Conservation (phyloP, 2,888 invertebrate species). For the Gastracanthus pulcherrimus region DNA sequence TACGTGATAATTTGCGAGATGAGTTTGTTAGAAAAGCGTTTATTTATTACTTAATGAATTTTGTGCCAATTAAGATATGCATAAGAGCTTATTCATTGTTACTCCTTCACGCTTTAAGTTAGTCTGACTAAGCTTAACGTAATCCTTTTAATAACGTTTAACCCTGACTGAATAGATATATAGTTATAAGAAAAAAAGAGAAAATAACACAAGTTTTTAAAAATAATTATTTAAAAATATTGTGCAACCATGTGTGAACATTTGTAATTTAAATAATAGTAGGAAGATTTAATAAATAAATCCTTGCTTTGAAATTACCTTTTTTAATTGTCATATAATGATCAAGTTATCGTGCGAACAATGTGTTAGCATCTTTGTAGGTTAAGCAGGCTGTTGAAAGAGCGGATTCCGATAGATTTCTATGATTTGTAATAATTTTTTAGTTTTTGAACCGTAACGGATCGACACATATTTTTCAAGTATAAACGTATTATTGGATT, state of each 20-base stretch:
- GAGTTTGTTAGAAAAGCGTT: too few species aligned
- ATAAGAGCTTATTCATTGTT: not conserved
- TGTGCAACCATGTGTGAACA: too few species aligned
- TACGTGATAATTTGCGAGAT: too few species aligned
- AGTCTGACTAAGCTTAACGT: not conserved
- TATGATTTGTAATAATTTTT: slow-evolving; percentile 21
- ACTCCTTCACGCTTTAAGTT: not conserved
- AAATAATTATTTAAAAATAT: too few species aligned
- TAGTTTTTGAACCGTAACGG: slow-evolving; percentile 6
- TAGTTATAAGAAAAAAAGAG: too few species aligned
- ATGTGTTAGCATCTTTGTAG: not conserved
- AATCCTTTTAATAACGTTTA: not conserved
- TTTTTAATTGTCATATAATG: not conserved
- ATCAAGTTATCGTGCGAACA: not conserved
- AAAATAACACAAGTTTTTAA: too few species aligned
- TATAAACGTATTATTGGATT: slow-evolving; percentile 1
- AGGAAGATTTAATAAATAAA: too few species aligned
- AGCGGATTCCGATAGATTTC: slow-evolving; percentile 1
- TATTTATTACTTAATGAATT: too few species aligned
- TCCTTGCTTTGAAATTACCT: not conserved
- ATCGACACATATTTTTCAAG: slow-evolving; percentile 12
- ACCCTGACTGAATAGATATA: too few species aligned
- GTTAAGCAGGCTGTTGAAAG: not conserved
- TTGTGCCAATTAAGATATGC: too few species aligned
- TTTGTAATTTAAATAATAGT: too few species aligned